phyloP scores from a whole-genome alignment of 1,140 invertebrate genomes.

The Diabrotica undecimpunctata region DNA sequence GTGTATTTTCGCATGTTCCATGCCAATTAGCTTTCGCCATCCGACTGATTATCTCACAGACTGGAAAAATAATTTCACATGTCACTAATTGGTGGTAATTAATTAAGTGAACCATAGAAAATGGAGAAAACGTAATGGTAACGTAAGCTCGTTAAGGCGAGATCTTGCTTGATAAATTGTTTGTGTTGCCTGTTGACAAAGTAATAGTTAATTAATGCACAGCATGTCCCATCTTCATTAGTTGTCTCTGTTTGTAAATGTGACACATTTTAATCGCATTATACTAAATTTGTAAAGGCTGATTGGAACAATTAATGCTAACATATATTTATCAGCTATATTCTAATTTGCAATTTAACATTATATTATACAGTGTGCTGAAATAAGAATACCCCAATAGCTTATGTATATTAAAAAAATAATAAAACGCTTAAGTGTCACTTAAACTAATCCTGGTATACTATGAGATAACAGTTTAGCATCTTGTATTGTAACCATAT shows the following conservation, averaged over 20 bases:
- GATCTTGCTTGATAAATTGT: slow-evolving; percentile 24
- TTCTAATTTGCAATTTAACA: too few relatives aligned
- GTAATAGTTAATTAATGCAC: slow-evolving; percentile 23
- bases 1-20: background rate
- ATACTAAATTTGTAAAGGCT: slow-evolving; percentile 13
- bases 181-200: slow-evolving; percentile 21
- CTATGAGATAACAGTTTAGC: too few relatives aligned
- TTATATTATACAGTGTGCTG: too few relatives aligned
- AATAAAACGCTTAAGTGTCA: too few relatives aligned
- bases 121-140: slow-evolving; percentile 13
- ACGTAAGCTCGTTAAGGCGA: slow-evolving; percentile 14
- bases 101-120: slow-evolving; percentile 13
- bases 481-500: too few relatives aligned
- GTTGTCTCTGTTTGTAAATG: slow-evolving; percentile 11
- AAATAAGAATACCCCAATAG: too few relatives aligned
- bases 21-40: background rate
- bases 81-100: slow-evolving; percentile 19
- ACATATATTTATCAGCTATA: too few relatives aligned
- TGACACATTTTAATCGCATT: slow-evolving; percentile 23
- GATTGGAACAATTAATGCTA: slow-evolving; percentile 3
- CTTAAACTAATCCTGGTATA: too few relatives aligned
- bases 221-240: slow-evolving; percentile 22
- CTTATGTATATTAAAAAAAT: too few relatives aligned
- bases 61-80: slow-evolving; percentile 1
- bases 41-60: background rate